Evolutionary conservation across 2,113 vertebrate species (phyloP).

Genomic region (Serinus canaria): DNA sequence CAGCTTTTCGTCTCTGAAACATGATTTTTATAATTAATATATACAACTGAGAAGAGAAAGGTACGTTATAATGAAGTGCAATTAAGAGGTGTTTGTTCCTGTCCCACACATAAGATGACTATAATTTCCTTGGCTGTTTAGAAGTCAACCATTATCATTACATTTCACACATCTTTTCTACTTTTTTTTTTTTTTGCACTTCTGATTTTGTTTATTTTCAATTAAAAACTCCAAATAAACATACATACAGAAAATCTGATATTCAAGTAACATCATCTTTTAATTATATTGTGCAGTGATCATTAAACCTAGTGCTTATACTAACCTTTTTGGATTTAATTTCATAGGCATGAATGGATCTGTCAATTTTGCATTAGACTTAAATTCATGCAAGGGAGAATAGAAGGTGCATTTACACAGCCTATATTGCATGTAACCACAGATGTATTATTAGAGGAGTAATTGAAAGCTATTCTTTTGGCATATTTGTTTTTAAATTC

Average conservation of each 20-base stretch:
- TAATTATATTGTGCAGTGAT: slow-evolving; percentile 61
- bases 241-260: slow-evolving; percentile 64
- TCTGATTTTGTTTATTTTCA: slow-evolving; percentile 80
- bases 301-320: slow-evolving; percentile 62
- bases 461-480: neutral
- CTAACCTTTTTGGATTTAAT: slow-evolving; percentile 24
- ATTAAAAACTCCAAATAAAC: slow-evolving; percentile 75
- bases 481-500: neutral
- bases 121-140: slow-evolving; percentile 82
- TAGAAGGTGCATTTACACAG: neutral
- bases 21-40: slow-evolving; percentile 88
- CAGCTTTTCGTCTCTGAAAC: slow-evolving; percentile 73
- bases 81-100: slow-evolving; percentile 87
- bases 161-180: slow-evolving; percentile 73
- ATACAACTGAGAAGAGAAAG: slow-evolving; percentile 82
- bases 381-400: neutral
- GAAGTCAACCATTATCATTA: slow-evolving; percentile 83
- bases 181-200: slow-evolving; percentile 39
- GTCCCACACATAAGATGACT: slow-evolving; percentile 79
- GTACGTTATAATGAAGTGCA: slow-evolving; percentile 86
- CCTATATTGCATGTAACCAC: slow-evolving; percentile 14
- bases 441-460: slow-evolving; percentile 31
- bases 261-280: slow-evolving; percentile 71
- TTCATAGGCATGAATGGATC: neutral
- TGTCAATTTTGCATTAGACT: slow-evolving; percentile 20